These are phyloP conservation scores for Plebejus melissa DNA, from an alignment of 2,888 invertebrate genomes.

Conservation along the genomic window DNA sequence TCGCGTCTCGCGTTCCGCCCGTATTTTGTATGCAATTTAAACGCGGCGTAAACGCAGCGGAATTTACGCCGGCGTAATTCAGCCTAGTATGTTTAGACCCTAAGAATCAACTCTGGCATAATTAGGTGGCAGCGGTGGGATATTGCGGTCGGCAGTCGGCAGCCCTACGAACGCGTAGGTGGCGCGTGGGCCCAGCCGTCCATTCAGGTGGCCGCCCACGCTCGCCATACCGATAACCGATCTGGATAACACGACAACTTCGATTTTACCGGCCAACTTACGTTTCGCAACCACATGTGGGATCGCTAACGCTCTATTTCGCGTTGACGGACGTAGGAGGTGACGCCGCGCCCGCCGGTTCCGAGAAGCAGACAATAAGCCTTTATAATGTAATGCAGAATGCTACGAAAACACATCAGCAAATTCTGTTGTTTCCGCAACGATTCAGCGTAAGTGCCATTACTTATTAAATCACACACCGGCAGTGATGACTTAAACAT, in stretches of 20 bases:
- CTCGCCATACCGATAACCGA: constrained; percentile 50
- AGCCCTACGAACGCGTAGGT: constrained; percentile 43
- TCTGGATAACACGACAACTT: constrained; percentile 57
- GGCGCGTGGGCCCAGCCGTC: constrained; percentile 51
- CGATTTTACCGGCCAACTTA: constrained; percentile 37
- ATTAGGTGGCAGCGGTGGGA: constrained; percentile 14
- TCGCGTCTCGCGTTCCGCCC: no score
- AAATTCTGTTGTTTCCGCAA: neutral
- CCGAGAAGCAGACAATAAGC: neutral
- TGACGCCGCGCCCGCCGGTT: neutral
- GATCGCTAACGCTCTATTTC: neutral
- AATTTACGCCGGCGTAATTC: no score
- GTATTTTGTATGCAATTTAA: no score
- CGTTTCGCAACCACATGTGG: constrained; percentile 31
- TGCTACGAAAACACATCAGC: neutral
- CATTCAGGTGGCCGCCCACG: constrained; percentile 66
- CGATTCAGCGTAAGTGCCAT: neutral
- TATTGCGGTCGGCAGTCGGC: neutral
- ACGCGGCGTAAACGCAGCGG: no score
- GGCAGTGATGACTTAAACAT: neutral
- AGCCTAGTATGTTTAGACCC: neutral
- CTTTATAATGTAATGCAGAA: neutral
- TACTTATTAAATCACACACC: neutral
- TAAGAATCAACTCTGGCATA: neutral
- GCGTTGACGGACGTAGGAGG: neutral